These are phyloP conservation scores for Grammomys surdaster DNA, from an alignment of 2,113 vertebrate genomes.

Conservation along the genomic window DNA sequence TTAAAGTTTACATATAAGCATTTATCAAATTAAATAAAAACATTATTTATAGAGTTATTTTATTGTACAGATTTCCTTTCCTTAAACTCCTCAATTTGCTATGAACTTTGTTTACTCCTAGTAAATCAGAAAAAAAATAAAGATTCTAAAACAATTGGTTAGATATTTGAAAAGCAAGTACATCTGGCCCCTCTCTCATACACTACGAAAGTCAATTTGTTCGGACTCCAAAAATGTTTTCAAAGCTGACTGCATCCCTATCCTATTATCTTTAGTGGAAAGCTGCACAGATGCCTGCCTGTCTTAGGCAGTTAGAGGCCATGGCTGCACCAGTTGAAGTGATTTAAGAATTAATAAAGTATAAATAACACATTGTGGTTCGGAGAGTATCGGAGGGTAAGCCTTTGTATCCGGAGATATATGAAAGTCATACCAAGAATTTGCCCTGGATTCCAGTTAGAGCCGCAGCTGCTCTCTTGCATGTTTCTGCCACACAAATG, in stretches of 20 bases:
- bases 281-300: background rate
- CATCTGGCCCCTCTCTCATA: background rate
- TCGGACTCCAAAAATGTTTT: conserved; percentile 47
- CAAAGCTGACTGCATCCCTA: background rate
- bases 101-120: background rate
- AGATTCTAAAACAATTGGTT: background rate
- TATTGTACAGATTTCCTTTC: background rate
- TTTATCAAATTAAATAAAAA: conserved; percentile 46
- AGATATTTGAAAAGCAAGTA: conserved; percentile 33
- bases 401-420: background rate
- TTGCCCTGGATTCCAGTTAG: background rate
- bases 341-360: conserved; percentile 26
- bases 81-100: background rate
- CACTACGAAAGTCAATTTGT: background rate
- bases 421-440: conserved; percentile 13
- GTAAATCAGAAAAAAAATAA: conserved; percentile 38
- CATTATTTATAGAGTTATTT: background rate
- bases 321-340: background rate
- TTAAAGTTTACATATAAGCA: background rate
- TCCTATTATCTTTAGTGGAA: background rate
- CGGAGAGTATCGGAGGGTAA: background rate
- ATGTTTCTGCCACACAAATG: background rate
- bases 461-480: background rate
- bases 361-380: background rate
- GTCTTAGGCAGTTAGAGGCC: background rate